Evolutionary conservation across 2,113 vertebrate genomes (phyloP).

Genomic region (Chrysochloris asiatica): DNA sequence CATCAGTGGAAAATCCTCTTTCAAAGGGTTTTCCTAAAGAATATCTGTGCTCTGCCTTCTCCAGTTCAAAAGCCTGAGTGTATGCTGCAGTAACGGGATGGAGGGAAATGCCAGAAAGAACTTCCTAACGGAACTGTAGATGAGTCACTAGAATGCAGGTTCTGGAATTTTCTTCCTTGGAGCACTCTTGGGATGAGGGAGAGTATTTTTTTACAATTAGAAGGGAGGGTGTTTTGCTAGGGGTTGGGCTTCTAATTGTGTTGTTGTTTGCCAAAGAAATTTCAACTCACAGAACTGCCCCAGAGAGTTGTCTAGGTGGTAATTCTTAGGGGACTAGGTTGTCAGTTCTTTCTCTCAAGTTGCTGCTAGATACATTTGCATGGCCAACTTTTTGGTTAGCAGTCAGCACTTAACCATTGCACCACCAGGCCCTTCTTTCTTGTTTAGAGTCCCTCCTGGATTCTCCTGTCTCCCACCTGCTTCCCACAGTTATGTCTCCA

Average conservation of each 20-base stretch:
- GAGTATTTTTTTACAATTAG: neutral
- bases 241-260: neutral
- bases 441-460: neutral
- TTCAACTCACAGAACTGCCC: too few relatives aligned
- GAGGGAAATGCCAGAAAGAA: neutral
- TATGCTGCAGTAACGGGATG: neutral
- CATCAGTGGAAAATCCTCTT: neutral
- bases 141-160: neutral
- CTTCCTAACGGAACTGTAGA: neutral
- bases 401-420: neutral
- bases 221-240: neutral
- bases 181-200: neutral
- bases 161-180: neutral
- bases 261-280: too few relatives aligned
- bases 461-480: neutral
- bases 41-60: neutral
- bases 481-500: neutral
- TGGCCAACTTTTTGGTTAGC: neutral
- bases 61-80: neutral
- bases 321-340: too few relatives aligned
- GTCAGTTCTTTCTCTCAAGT: too few relatives aligned
- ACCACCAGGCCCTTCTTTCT: neutral
- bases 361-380: neutral
- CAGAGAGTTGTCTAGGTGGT: too few relatives aligned
- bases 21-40: slow-evolving; percentile 4